Conservation (phyloP, 2,113 vertebrate species). For the Apus apus region DNA sequence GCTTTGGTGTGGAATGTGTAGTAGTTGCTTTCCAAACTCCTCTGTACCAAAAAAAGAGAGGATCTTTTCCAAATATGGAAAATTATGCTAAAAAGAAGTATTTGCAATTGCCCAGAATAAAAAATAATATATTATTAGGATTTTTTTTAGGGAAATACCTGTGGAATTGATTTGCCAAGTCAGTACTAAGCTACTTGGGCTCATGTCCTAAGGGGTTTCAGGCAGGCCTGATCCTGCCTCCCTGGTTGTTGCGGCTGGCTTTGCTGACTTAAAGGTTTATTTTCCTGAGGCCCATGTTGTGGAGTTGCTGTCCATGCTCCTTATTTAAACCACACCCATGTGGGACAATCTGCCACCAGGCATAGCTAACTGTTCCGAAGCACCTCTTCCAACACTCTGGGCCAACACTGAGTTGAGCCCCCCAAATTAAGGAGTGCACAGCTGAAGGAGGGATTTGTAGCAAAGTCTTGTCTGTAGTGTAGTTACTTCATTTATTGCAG, state of each 20-base stretch:
- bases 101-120: not conserved
- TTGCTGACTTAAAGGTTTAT: not conserved
- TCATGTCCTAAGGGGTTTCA: not conserved
- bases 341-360: not conserved
- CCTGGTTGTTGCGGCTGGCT: not conserved
- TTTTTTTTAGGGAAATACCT: not conserved
- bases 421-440: not conserved
- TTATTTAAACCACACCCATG: fast-evolving
- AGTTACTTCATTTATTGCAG: not conserved
- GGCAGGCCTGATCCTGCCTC: not conserved
- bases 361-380: not conserved
- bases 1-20: not conserved
- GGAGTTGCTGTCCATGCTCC: not conserved
- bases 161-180: not conserved
- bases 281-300: not conserved
- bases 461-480: not conserved
- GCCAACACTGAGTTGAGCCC: not conserved
- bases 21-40: not conserved
- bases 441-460: not conserved
- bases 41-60: not conserved
- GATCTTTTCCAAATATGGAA: not conserved
- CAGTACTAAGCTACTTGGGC: not conserved
- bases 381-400: fast-evolving
- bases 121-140: not conserved
- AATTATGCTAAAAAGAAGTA: not conserved